Percentiles rank a stretch among this genome's conserved stretches.
Evolutionary conservation across 2,797 vertebrate species (phyloP).

Genomic region (Sternarchorhynchus goeldii): DNA sequence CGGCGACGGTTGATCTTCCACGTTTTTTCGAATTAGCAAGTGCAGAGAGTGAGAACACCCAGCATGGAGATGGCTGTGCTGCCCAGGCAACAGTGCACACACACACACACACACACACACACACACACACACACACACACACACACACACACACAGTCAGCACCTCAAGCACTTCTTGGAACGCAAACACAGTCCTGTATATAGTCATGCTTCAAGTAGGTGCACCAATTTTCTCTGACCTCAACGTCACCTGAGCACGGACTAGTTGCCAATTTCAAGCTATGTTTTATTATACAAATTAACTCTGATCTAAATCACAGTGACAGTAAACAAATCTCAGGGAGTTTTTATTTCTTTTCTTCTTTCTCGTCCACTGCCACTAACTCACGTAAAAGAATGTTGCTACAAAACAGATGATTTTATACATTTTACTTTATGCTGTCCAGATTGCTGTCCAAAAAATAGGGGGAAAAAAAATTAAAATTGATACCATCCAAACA

Average conservation of each 20-base stretch:
- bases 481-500: too few relatives aligned
- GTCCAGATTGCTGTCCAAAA: too few relatives aligned
- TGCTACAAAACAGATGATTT: too few relatives aligned
- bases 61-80: conserved; percentile 73
- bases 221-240: conserved; percentile 23
- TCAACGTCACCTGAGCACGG: conserved; percentile 17
- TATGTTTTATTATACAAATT: not conserved
- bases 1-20: conserved; percentile 67
- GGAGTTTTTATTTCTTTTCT: too few relatives aligned
- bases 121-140: conserved; percentile 41
- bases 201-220: conserved; percentile 25
- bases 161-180: conserved; percentile 6
- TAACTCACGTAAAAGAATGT: too few relatives aligned
- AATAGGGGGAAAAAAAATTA: too few relatives aligned
- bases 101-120: conserved; percentile 46
- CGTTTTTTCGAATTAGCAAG: conserved; percentile 80
- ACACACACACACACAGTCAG: conserved; percentile 48
- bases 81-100: conserved; percentile 56
- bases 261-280: conserved; percentile 19
- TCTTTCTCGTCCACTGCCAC: too few relatives aligned
- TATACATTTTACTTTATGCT: too few relatives aligned
- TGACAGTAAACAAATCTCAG: not conserved
- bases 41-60: conserved; percentile 69
- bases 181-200: conserved; percentile 31
- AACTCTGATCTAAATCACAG: not conserved